Conservation (phyloP, 2,113 vertebrate species). For the Caranx melampygus region DNA sequence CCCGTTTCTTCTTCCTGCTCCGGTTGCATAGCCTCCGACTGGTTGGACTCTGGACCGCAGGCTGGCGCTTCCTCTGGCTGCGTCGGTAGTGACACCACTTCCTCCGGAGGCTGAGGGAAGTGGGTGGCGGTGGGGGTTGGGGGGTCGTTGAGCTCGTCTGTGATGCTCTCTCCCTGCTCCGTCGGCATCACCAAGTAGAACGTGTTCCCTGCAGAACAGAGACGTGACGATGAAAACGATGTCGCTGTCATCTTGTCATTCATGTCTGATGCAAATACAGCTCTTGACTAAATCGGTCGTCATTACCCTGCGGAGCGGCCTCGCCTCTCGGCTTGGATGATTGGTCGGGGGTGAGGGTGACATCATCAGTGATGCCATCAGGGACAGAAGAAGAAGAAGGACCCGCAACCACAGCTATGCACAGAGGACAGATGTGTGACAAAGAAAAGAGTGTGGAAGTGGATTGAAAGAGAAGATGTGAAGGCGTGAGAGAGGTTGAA, state of each 20-base stretch:
- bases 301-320: slow-evolving; percentile 71
- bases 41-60: neutral
- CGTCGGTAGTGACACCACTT: slow-evolving; percentile 13
- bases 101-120: slow-evolving; percentile 44
- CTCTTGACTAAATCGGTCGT: neutral
- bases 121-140: slow-evolving; percentile 54
- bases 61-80: slow-evolving; percentile 9
- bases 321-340: slow-evolving; percentile 74
- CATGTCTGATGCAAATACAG: neutral
- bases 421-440: slow-evolving; percentile 68
- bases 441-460: slow-evolving; percentile 30
- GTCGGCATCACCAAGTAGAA: slow-evolving; percentile 83
- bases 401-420: slow-evolving; percentile 84
- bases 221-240: neutral
- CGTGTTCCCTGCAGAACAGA: slow-evolving; percentile 75
- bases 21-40: slow-evolving; percentile 17
- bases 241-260: neutral
- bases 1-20: slow-evolving; percentile 36
- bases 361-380: slow-evolving; percentile 81
- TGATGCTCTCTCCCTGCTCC: slow-evolving; percentile 76
- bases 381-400: slow-evolving; percentile 81
- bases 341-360: slow-evolving; percentile 74
- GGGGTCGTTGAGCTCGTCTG: slow-evolving; percentile 70
- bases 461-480: slow-evolving; percentile 13
- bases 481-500: slow-evolving; percentile 5